Conservation (phyloP, 2,113 vertebrate genomes). For the Synchiropus splendidus region DNA sequence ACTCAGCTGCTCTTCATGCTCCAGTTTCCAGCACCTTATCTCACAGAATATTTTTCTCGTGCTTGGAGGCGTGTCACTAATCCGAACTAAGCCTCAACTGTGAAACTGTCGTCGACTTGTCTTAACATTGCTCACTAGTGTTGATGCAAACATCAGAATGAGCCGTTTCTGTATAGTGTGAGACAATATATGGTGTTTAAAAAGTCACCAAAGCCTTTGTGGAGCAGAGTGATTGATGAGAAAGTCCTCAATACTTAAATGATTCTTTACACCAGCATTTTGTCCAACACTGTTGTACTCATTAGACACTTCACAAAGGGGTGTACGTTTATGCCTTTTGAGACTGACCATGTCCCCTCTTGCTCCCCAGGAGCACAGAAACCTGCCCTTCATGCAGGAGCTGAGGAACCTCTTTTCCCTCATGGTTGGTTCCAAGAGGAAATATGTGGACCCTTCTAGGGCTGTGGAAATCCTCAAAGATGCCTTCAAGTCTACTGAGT, state of each 20-base stretch:
- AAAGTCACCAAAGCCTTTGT: too few species aligned
- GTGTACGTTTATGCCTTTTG: not conserved
- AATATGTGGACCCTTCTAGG: constrained; percentile 94
- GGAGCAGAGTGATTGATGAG: too few species aligned
- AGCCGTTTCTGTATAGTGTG: not conserved
- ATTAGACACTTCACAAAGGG: too few species aligned
- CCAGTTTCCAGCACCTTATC: not conserved
- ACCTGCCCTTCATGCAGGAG: constrained; percentile 97
- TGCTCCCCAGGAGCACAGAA: constrained; percentile 93
- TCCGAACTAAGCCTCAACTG: constrained; percentile 35
- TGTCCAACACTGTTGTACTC: too few species aligned
- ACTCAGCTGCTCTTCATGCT: not conserved
- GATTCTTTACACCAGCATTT: too few species aligned
- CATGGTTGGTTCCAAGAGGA: constrained; percentile 92
- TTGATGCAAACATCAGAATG: too few species aligned
- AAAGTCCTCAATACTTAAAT: too few species aligned
- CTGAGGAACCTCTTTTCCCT: constrained; percentile 89
- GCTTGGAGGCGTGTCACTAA: constrained; percentile 29
- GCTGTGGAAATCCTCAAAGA: constrained; percentile 98
- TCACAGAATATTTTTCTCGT: constrained; percentile 1
- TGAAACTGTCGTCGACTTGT: constrained; percentile 17
- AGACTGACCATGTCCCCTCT: too few species aligned
- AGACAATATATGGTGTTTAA: too few species aligned
- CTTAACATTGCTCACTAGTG: constrained; percentile 15
- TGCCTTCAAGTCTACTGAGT: constrained; percentile 95